These are phyloP conservation scores for Lamprotornis superbus DNA, from an alignment of 2,113 vertebrate species.

Conservation along the genomic window DNA sequence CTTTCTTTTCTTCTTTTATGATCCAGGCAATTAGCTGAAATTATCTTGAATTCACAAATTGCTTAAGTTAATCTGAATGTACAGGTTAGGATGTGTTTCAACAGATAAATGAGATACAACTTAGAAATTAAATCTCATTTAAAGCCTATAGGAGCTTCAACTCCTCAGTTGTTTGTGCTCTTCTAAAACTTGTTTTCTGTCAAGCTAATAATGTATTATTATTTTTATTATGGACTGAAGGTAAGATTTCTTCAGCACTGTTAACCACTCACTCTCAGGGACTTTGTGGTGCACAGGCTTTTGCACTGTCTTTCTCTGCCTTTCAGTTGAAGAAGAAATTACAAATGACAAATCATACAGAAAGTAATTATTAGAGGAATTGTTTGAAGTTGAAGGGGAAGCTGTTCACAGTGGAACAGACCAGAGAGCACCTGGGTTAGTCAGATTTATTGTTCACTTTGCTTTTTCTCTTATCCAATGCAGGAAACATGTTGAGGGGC, in stretches of 20 bases:
- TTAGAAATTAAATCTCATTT: neutral
- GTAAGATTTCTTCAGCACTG: neutral
- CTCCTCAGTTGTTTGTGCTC: neutral
- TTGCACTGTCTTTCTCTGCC: neutral
- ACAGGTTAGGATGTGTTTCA: neutral
- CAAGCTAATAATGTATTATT: neutral
- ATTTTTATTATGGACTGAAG: neutral
- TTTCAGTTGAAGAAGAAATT: neutral
- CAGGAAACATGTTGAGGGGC: neutral
- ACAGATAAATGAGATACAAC: neutral
- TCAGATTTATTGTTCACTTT: neutral
- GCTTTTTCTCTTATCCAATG: neutral
- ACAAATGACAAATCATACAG: neutral
- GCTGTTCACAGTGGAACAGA: neutral
- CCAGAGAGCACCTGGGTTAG: neutral
- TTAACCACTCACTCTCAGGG: neutral
- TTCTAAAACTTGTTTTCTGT: neutral
- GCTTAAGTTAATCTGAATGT: neutral
- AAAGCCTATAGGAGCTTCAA: neutral
- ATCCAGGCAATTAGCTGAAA: neutral
- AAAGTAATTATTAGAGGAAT: neutral
- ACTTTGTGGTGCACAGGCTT: fast-evolving
- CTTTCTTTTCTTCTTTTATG: fast-evolving
- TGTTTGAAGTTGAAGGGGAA: neutral
- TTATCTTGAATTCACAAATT: neutral